Percentiles rank a stretch among this genome's conserved stretches.
Evolutionary conservation across 1,140 invertebrate genomes (phyloP).

Genomic region (Trichonephila inaurata): DNA sequence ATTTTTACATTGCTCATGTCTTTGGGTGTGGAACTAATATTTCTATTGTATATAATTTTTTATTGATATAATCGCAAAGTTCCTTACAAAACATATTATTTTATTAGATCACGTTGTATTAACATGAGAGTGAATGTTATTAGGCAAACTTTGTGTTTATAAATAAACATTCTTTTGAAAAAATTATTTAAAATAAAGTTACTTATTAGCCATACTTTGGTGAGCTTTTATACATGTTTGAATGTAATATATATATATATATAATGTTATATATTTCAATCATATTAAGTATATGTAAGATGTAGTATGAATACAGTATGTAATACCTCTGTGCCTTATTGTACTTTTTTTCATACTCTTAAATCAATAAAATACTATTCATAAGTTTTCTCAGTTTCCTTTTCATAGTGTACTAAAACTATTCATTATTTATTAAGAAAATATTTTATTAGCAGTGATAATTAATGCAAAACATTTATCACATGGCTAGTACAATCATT

Average conservation of each 20-base stretch:
- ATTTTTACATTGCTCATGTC: too few species aligned
- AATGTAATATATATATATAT: slow-evolving; percentile 1
- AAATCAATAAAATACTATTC: slow-evolving; percentile 25
- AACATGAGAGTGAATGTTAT: not conserved
- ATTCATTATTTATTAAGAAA: too few species aligned
- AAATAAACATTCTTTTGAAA: not conserved
- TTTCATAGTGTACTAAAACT: too few species aligned
- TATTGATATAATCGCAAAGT: not conserved
- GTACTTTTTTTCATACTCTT: slow-evolving; percentile 12
- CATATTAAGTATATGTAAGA: not conserved
- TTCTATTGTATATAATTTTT: not conserved
- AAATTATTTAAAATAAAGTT: not conserved
- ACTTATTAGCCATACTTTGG: not conserved
- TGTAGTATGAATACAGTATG: not conserved
- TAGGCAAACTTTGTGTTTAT: not conserved
- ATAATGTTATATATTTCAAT: not conserved
- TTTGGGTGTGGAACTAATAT: too few species aligned
- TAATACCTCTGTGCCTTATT: slow-evolving; percentile 39
- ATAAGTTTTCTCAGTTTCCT: not conserved
- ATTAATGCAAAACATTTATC: too few species aligned
- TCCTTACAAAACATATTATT: not conserved
- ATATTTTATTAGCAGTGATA: too few species aligned
- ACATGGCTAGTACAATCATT: too few species aligned
- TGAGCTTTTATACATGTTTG: not conserved
- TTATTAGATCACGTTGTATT: not conserved